phyloP scores from a whole-genome alignment of 2,888 invertebrate species.

The Hemistola chrysoprasaria region DNA sequence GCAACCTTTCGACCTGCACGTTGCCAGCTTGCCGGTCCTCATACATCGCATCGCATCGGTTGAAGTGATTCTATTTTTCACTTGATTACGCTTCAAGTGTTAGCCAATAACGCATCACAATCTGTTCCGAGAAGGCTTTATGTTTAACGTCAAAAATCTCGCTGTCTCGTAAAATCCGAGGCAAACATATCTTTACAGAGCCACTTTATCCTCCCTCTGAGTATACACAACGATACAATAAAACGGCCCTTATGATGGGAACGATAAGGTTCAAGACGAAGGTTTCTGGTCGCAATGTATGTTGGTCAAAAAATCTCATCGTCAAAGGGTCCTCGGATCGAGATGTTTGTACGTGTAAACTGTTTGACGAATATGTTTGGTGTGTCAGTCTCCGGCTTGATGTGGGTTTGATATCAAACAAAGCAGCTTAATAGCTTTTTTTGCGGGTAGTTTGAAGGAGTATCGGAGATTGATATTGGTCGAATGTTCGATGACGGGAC shows the following conservation, averaged over 20 bases:
- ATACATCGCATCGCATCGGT: too few species aligned
- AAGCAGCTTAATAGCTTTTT: constrained; percentile 40
- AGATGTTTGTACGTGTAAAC: constrained; percentile 53
- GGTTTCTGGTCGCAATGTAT: constrained; percentile 8
- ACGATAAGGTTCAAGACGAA: constrained; percentile 12
- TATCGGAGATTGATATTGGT: constrained; percentile 26
- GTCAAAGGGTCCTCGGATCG: constrained; percentile 44
- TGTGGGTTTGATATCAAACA: constrained; percentile 37
- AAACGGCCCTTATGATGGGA: constrained; percentile 16
- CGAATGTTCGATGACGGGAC: constrained; percentile 11
- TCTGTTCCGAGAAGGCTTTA: constrained; percentile 23
- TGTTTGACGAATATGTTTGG: constrained; percentile 50
- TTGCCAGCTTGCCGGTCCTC: too few species aligned
- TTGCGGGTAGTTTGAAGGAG: constrained; percentile 24
- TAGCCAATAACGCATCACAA: constrained; percentile 12
- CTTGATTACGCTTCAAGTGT: constrained; percentile 3
- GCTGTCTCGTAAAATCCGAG: constrained; percentile 50
- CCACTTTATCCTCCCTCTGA: constrained; percentile 17
- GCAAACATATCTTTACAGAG: constrained; percentile 45
- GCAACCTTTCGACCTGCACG: too few species aligned
- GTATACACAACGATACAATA: constrained; percentile 4
- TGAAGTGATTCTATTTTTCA: neutral
- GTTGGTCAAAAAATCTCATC: constrained; percentile 41
- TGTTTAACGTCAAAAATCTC: constrained; percentile 45
- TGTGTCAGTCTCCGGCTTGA: constrained; percentile 33